Percentiles rank a stretch among this genome's conserved stretches.
These are phyloP conservation scores for Mormyrops attenuatus DNA, from an alignment of 2,797 vertebrate genomes.

Conservation along the genomic window DNA sequence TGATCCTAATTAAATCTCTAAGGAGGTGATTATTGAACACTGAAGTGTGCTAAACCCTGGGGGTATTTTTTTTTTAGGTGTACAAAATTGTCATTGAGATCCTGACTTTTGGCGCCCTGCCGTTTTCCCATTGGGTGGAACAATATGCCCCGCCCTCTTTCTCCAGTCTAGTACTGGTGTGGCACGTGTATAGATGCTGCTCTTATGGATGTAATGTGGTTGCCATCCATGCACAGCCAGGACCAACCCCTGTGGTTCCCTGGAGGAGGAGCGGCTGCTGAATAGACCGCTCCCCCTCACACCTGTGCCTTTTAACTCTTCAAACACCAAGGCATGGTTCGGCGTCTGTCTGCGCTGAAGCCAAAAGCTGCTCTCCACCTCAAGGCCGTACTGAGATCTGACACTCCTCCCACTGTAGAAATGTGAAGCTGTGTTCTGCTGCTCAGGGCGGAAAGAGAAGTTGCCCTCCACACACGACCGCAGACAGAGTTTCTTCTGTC, in stretches of 20 bases:
- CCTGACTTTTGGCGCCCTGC: not conserved
- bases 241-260: not conserved
- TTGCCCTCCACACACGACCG: not conserved
- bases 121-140: not conserved
- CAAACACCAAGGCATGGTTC: not conserved
- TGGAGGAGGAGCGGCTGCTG: not conserved
- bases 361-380: not conserved
- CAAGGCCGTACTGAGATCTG: not conserved
- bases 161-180: not conserved
- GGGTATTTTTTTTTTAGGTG: not conserved
- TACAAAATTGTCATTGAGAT: slow-evolving; percentile 10
- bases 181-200: not conserved
- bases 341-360: not conserved
- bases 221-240: not conserved
- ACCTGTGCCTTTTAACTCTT: not conserved
- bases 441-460: not conserved
- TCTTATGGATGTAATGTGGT: not conserved
- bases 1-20: not conserved
- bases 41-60: not conserved
- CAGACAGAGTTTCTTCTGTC: not conserved
- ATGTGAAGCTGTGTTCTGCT: not conserved
- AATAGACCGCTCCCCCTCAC: not conserved
- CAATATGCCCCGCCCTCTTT: not conserved
- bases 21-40: not conserved
- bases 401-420: not conserved